phyloP scores from a whole-genome alignment of 1,140 invertebrate species.

The Drosophila biarmipes region DNA sequence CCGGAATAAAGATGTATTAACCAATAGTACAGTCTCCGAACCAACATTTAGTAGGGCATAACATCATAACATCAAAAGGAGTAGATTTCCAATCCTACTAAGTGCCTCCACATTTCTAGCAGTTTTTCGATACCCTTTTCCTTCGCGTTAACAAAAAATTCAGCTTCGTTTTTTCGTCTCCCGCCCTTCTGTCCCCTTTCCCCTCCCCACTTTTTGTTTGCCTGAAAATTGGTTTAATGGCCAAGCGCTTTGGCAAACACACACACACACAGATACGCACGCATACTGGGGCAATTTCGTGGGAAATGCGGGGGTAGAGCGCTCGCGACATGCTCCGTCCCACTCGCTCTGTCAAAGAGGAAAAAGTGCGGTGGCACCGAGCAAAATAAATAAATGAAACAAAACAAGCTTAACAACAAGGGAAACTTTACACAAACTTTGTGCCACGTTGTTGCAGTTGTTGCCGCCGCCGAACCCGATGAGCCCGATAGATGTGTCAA shows the following conservation, averaged over 20 bases:
- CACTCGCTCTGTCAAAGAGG: slow-evolving; percentile 33
- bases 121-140: slow-evolving; percentile 8
- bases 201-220: slow-evolving; percentile 43
- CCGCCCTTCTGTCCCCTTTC: slow-evolving; percentile 4
- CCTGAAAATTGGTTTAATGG: slow-evolving; percentile 69
- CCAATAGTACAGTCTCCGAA: no score
- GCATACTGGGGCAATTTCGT: slow-evolving; percentile 40
- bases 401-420: slow-evolving; percentile 45
- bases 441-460: slow-evolving; percentile 21
- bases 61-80: no score
- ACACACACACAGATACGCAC: slow-evolving; percentile 9
- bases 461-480: slow-evolving; percentile 27
- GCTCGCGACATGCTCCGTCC: slow-evolving; percentile 12
- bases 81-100: not conserved
- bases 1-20: no score
- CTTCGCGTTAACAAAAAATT: slow-evolving; percentile 17
- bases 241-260: slow-evolving; percentile 44
- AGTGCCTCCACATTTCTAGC: not conserved
- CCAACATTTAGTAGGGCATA: no score
- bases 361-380: slow-evolving; percentile 41
- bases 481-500: slow-evolving; percentile 55
- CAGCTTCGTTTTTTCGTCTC: slow-evolving; percentile 25
- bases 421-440: slow-evolving; percentile 62
- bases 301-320: slow-evolving; percentile 15
- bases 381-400: slow-evolving; percentile 56